Base-by-base conservation (phyloP, 2,888 invertebrate species). In the Thecocarcelia acutangulata region DNA sequence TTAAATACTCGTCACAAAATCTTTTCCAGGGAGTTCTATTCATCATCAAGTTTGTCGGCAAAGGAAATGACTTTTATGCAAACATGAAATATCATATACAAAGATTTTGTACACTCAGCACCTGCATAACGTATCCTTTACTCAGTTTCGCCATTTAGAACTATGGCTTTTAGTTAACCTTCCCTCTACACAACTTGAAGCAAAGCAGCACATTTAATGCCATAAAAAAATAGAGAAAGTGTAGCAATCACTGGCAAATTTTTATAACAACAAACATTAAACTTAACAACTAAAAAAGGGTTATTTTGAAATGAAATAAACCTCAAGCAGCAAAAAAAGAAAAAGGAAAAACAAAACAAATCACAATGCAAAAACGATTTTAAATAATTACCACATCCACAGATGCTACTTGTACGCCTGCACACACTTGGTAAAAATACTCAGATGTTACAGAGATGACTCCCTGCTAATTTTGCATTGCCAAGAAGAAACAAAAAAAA, bases 191-290 rank as follows among this genome's bases (percentile, higher is more conserved):
- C 11, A 28, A 19, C 17, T 11, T 11, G 6, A 69, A 69, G 37
- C 21, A 58, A 70, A 42, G 48, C 48, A 59, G 24, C 68, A 12
- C 15, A n/a, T 21, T 54, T 28, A 15, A 33, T 33, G 13, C 6
- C 17, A 8, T 46, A 73, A 73, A 17, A 19, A 17, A 85, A 85
- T 84, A 83, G 87, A 86, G 86, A 86, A 88, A 85, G 82, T 82
- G 78, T 78, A 82, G 78, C 82, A 73, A 56, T 52, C 68, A 63
- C 56, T 21, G 64, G 21, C 50, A 72, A 58, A 54, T 63, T 12
- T 44, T 63, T 33, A 70, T 64, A 64, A 61, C 74, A 63, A 52
- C 28, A 44, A 66, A 58, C 68, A 72, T 58, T 64, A 78, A 70
- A 44, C 12, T 17, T 66, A 21, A 19, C 42, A 50, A 19, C 19